Conservation (phyloP, 2,113 vertebrate genomes). For the Ardeotis arabs region DNA sequence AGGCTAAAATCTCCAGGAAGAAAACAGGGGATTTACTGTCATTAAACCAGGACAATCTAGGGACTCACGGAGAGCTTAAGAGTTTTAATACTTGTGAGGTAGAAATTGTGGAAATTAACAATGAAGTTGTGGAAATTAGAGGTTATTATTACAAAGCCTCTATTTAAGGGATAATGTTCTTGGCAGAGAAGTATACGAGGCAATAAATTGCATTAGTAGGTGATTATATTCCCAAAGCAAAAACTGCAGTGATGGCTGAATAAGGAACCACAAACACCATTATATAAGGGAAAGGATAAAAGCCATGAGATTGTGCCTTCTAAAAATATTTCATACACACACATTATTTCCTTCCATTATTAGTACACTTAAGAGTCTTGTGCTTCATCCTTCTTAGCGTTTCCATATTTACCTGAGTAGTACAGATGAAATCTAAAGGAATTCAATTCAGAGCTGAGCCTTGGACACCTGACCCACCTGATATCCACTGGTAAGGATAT, state of each 20-base stretch:
- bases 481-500: neutral
- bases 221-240: constrained; percentile 60
- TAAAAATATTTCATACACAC: neutral
- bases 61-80: neutral
- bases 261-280: constrained; percentile 54
- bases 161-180: constrained; percentile 64
- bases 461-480: neutral
- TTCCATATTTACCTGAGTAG: neutral
- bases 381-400: neutral
- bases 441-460: neutral
- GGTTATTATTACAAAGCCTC: constrained; percentile 54
- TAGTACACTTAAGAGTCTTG: neutral
- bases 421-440: neutral
- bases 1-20: neutral
- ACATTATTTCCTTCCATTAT: neutral
- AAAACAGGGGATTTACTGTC: neutral
- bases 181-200: constrained; percentile 60
- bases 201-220: constrained; percentile 62
- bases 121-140: constrained; percentile 57
- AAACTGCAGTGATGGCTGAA: constrained; percentile 28
- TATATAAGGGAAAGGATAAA: constrained; percentile 14
- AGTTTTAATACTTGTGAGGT: constrained; percentile 9
- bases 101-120: constrained; percentile 40
- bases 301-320: neutral
- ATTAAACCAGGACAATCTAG: neutral